A percentile compares a stretch with the other conserved stretches of the same genome.
phyloP scores from a whole-genome alignment of 2,888 invertebrate genomes.

The Mythimna vitellina region DNA sequence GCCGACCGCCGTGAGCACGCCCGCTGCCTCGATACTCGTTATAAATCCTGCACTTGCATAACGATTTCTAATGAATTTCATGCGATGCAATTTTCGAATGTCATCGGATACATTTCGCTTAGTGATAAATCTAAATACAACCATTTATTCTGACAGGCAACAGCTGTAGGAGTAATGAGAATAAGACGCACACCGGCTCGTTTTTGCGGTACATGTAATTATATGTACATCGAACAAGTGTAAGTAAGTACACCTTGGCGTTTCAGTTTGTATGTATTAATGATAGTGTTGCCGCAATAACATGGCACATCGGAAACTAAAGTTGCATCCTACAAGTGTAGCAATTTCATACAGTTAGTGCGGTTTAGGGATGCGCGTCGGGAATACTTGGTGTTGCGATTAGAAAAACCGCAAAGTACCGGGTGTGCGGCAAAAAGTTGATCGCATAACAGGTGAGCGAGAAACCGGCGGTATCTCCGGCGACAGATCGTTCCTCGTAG shows the following conservation, averaged over 20 bases:
- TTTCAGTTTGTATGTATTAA: constrained; percentile 75
- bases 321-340: constrained; percentile 68
- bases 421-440: constrained; percentile 75
- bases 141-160: constrained; percentile 61
- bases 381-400: constrained; percentile 73
- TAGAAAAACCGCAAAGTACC: constrained; percentile 80
- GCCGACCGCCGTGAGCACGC: neutral
- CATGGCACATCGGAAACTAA: constrained; percentile 65
- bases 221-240: constrained; percentile 57
- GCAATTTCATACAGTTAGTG: constrained; percentile 81
- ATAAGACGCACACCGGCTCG: constrained; percentile 58
- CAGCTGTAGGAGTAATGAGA: constrained; percentile 66
- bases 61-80: constrained; percentile 69
- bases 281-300: constrained; percentile 72
- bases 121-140: constrained; percentile 62
- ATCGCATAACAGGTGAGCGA: constrained; percentile 75
- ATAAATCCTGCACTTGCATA: constrained; percentile 73
- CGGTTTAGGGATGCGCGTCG: constrained; percentile 78
- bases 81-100: constrained; percentile 62
- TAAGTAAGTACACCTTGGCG: constrained; percentile 67
- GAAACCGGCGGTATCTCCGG: constrained; percentile 66
- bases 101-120: constrained; percentile 62
- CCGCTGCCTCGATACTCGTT: constrained; percentile 53
- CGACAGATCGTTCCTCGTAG: constrained; percentile 56
- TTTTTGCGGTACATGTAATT: constrained; percentile 68